phyloP scores from a whole-genome alignment of 1,140 invertebrate genomes.

The Drosophila ohnishii region DNA sequence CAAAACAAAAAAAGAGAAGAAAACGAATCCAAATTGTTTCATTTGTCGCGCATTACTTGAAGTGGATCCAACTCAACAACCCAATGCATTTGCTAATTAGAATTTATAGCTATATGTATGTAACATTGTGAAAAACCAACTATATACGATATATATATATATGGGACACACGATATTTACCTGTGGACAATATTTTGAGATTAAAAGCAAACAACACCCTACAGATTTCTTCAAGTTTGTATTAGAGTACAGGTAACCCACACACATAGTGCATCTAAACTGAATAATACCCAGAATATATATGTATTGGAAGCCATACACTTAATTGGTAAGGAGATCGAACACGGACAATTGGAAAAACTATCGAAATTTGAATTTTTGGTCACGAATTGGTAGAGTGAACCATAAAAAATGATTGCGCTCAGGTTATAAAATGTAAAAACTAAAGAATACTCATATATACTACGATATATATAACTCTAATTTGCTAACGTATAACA shows the following conservation, averaged over 20 bases:
- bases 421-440: constrained; percentile 72
- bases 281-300: constrained; percentile 27
- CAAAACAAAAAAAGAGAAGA: constrained; percentile 47
- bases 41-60: constrained; percentile 39
- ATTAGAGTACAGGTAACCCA: constrained; percentile 52
- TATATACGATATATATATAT: constrained; percentile 51
- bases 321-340: constrained; percentile 29
- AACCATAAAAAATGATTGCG: constrained; percentile 63
- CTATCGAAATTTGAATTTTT: constrained; percentile 39
- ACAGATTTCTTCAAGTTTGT: constrained; percentile 48
- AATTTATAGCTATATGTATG: constrained; percentile 55
- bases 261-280: constrained; percentile 1
- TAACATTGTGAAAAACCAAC: constrained; percentile 32
- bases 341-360: constrained; percentile 13
- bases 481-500: constrained; percentile 26
- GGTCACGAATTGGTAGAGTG: constrained; percentile 25
- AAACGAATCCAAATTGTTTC: constrained; percentile 49
- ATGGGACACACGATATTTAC: constrained; percentile 15
- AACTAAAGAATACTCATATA: constrained; percentile 36
- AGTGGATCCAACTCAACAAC: constrained; percentile 54
- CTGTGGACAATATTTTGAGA: constrained; percentile 70
- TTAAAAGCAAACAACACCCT: constrained; percentile 28
- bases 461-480: constrained; percentile 34
- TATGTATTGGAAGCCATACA: neutral
- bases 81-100: constrained; percentile 57